These are phyloP conservation scores for Drosophila leonis DNA, from an alignment of 2,888 invertebrate genomes.

Conservation along the genomic window DNA sequence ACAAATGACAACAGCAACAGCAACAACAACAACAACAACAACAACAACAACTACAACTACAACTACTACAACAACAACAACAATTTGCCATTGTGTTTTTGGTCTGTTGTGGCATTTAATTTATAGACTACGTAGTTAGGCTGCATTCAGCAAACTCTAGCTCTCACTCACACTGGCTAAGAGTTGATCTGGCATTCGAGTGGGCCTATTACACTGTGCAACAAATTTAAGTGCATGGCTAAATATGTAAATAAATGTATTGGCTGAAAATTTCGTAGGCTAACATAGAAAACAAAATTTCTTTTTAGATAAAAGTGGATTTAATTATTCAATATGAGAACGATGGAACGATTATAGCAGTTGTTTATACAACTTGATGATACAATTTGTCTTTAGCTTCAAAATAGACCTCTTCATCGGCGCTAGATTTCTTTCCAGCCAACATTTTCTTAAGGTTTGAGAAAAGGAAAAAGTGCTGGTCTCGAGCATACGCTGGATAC, in stretches of 20 bases:
- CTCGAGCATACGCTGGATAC: too few species aligned
- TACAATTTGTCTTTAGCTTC: too few species aligned
- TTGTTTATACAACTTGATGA: too few species aligned
- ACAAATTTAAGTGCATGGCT: background rate
- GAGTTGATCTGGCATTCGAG: background rate
- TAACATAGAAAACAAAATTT: too few species aligned
- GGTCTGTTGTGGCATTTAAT: constrained; percentile 56
- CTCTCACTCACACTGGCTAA: background rate
- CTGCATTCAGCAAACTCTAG: constrained; percentile 29
- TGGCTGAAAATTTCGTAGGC: too few species aligned
- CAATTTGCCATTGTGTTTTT: constrained; percentile 64
- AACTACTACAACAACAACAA: constrained; percentile 30
- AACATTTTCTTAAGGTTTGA: too few species aligned
- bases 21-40: constrained; percentile 23
- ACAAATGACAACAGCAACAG: constrained; percentile 59
- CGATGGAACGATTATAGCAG: too few species aligned
- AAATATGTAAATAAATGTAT: background rate
- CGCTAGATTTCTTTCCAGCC: too few species aligned
- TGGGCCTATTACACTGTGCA: constrained; percentile 28
- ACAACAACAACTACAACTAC: constrained; percentile 28
- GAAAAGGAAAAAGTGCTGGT: too few species aligned
- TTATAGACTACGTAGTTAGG: constrained; percentile 56
- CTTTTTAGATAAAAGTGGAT: too few species aligned
- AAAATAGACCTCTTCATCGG: too few species aligned
- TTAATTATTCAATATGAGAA: too few species aligned